These are phyloP conservation scores for Hippasteria phrygiana DNA, from an alignment of 53 echinoderm and acorn worm species.

Conservation along the genomic window DNA sequence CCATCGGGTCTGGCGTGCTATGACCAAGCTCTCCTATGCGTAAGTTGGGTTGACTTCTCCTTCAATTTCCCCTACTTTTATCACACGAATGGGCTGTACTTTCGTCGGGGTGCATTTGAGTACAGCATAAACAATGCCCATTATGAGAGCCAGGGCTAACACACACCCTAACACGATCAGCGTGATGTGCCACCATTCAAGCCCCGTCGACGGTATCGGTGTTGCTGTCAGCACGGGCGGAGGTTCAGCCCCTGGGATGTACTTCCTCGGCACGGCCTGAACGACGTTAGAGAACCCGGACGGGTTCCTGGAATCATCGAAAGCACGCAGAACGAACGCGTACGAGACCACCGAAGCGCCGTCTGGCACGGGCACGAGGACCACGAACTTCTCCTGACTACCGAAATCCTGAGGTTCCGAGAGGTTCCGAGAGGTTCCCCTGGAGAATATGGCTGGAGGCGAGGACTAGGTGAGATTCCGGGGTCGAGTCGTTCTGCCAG, in stretches of 20 bases:
- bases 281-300: conserved; percentile 62
- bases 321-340: conserved; percentile 67
- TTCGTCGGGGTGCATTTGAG: too few species aligned
- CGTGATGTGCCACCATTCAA: too few species aligned
- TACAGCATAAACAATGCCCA: too few species aligned
- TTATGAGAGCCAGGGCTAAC: too few species aligned
- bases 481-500: conserved; percentile 54
- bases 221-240: neutral
- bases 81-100: too few species aligned
- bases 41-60: too few species aligned
- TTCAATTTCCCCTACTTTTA: too few species aligned
- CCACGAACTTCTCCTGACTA: conserved; percentile 41
- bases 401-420: conserved; percentile 61
- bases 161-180: too few species aligned
- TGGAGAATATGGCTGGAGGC: conserved; percentile 47
- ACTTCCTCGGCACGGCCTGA: conserved; percentile 63
- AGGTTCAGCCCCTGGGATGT: conserved; percentile 34
- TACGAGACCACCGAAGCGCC: conserved; percentile 50
- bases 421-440: conserved; percentile 58
- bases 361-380: conserved; percentile 38
- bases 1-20: too few species aligned
- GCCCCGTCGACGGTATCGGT: too few species aligned
- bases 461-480: conserved; percentile 1
- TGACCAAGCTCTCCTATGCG: too few species aligned
- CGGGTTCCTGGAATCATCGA: conserved; percentile 57